Evolutionary conservation across 2,113 vertebrate genomes (phyloP).

Genomic region (Electrona antarctica): DNA sequence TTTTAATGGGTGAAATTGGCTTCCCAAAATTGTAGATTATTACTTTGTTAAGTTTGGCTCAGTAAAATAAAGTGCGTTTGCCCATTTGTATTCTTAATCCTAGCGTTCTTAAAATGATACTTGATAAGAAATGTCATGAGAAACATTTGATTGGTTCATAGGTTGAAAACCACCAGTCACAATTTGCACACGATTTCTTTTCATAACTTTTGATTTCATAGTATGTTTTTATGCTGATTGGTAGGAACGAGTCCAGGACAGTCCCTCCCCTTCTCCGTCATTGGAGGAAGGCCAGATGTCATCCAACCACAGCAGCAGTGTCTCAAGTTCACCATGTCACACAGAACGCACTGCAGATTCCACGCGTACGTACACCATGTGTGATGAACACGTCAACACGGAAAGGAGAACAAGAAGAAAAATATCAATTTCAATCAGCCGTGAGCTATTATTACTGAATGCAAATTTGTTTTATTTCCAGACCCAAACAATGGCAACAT

Average conservation of each 20-base stretch:
- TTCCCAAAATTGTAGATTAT: too few species aligned
- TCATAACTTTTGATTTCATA: background rate
- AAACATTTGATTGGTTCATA: too few species aligned
- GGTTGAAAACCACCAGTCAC: too few species aligned
- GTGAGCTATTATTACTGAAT: background rate
- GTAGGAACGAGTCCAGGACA: slow-evolving; percentile 92
- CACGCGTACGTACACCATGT: slow-evolving; percentile 83
- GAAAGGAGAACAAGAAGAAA: background rate
- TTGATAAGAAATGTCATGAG: too few species aligned
- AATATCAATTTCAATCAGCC: background rate
- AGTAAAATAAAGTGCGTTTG: too few species aligned
- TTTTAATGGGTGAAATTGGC: too few species aligned
- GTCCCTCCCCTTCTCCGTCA: slow-evolving; percentile 93
- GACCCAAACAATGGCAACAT: slow-evolving; percentile 90
- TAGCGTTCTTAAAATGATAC: too few species aligned
- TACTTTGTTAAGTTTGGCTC: too few species aligned
- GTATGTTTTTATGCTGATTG: background rate
- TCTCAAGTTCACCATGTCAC: slow-evolving; percentile 92
- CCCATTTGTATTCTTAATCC: too few species aligned
- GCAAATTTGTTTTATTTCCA: slow-evolving; percentile 58
- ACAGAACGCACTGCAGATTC: slow-evolving; percentile 91
- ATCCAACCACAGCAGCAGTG: slow-evolving; percentile 95
- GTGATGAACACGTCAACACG: background rate
- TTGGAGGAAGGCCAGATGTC: slow-evolving; percentile 93
- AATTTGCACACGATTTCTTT: too few species aligned